Conservation (phyloP, 2,797 vertebrate genomes). For the Gambusia yucatana region DNA sequence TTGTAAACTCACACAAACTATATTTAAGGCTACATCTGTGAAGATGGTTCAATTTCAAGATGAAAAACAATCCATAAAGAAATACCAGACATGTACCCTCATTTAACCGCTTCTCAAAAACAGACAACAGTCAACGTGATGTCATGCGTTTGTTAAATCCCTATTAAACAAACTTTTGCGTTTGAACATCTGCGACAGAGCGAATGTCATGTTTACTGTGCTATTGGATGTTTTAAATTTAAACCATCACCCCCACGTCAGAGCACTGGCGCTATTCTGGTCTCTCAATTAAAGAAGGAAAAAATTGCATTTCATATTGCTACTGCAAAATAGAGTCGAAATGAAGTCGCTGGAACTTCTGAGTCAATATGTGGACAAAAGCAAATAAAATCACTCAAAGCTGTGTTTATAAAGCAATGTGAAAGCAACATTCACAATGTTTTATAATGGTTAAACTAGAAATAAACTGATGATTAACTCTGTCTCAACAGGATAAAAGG, state of each 20-base stretch:
- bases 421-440: not conserved
- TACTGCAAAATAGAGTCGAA: conserved; percentile 42
- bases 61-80: conserved; percentile 17
- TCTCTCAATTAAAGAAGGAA: conserved; percentile 43
- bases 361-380: conserved; percentile 31
- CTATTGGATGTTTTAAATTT: conserved; percentile 46
- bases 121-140: conserved; percentile 39
- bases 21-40: not conserved
- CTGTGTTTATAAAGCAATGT: not conserved
- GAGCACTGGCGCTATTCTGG: conserved; percentile 16
- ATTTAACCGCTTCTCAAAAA: conserved; percentile 8
- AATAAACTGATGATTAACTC: not conserved
- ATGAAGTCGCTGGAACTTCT: conserved; percentile 28
- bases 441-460: not conserved
- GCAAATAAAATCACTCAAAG: not conserved
- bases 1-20: not conserved
- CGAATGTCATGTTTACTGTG: conserved; percentile 39
- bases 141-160: conserved; percentile 50
- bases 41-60: conserved; percentile 3
- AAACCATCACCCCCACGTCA: conserved; percentile 34
- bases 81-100: conserved; percentile 13
- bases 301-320: not conserved
- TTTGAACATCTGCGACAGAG: conserved; percentile 42
- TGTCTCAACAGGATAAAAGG: not conserved
- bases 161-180: conserved; percentile 13